phyloP scores from a whole-genome alignment of 2,888 invertebrate genomes.

The Drosophila cognata region DNA sequence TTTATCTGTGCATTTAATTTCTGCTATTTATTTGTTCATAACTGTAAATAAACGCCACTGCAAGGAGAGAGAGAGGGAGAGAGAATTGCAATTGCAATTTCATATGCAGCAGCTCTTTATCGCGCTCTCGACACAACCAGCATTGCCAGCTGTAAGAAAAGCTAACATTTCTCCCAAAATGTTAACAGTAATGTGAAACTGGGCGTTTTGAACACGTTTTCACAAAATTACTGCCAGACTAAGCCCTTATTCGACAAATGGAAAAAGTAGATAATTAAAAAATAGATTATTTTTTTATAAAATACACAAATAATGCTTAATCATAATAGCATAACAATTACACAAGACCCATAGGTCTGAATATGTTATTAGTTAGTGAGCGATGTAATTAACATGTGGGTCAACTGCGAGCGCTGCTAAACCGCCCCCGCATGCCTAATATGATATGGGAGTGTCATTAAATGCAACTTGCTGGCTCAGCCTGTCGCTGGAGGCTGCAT shows the following conservation, averaged over 20 bases:
- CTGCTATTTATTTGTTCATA: not conserved
- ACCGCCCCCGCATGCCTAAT: constrained; percentile 20
- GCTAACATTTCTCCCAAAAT: constrained; percentile 22
- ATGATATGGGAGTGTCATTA: constrained; percentile 44
- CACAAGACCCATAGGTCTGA: not conserved
- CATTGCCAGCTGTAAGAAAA: constrained; percentile 53
- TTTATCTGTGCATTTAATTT: not conserved
- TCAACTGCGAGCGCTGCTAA: constrained; percentile 30
- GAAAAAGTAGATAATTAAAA: not conserved
- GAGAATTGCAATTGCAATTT: constrained; percentile 10
- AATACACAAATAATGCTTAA: not conserved
- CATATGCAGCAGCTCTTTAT: constrained; percentile 23
- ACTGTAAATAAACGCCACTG: not conserved
- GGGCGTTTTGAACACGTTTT: not conserved
- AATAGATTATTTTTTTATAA: not conserved
- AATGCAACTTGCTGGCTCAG: constrained; percentile 29
- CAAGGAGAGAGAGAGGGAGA: constrained; percentile 6
- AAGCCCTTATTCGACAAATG: not conserved
- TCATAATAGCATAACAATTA: not conserved
- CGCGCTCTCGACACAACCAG: constrained; percentile 22
- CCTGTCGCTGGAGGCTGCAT: constrained; percentile 25
- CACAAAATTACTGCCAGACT: not conserved
- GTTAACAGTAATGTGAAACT: constrained; percentile 32
- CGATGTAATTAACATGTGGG: constrained; percentile 42
- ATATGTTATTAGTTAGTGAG: not conserved